Evolutionary conservation across 2,797 vertebrate species (phyloP), one percentile per base, ranked within the genome.

Genomic region (Otolemur crassicaudatus): DNA sequence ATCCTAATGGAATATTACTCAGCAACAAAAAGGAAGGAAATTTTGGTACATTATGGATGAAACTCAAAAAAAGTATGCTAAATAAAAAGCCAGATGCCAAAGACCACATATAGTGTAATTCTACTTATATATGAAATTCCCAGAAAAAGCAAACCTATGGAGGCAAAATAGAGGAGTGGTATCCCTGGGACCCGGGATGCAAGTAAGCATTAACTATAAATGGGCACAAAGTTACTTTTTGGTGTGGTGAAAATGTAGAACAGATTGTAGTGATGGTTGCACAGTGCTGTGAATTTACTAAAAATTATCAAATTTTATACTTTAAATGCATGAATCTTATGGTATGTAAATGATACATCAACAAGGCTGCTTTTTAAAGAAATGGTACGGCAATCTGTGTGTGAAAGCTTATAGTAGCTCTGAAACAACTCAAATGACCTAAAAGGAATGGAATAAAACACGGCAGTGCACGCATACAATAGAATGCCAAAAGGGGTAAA

Each of bases 61-160:
- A 95, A 86, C 53, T 76, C 25, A 94, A n/a, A 73, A 85, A 87
- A 82, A 11, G 29, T 70, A 91, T 13, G 72, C 49, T 60, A 69
- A 76, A n/a, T 70, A 40, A 70, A 90, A 76, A 88, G 23, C 69
- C 77, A 67, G 58, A 89, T 76, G 49, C 31, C 77, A 83, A 75
- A 49, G 63, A 77, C 29, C 12, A 25, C 37, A 14, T 25, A 4
- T 23, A 37, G 5, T 77, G 27, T 40, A 53, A 90, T 13, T 82
- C 53, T 31, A 69, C 69, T 76, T 89, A 86, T 7, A 86, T 7
- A 58, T 40, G 69, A 37, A 81, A 73, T 43, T 40, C 14, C 67
- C 67, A 90, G 46, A 70, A 69, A 60, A 82, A 92, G n/a, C n/a
- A 69, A 58, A 75, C 73, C 67, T 90, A 80, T 40, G 75, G 4